phyloP scores from a whole-genome alignment of 2,797 vertebrate genomes.

The Acrossocheilus wenchowensis region DNA sequence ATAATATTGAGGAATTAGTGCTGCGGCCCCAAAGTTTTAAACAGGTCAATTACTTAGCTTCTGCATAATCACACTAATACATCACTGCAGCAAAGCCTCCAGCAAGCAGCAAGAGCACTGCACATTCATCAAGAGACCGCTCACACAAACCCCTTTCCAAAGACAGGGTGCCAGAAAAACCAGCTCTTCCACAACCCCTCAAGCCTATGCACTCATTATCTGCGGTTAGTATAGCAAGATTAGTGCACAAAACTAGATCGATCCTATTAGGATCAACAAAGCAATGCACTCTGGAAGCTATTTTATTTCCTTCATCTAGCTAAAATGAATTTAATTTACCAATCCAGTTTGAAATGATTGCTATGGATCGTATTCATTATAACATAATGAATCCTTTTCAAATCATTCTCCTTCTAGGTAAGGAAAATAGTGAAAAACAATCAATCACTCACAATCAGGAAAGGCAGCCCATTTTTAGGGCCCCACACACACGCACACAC shows the following conservation, averaged over 20 bases:
- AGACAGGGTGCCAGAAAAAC: conserved; percentile 5
- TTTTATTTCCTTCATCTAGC: not conserved
- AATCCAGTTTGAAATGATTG: not conserved
- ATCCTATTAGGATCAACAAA: not conserved
- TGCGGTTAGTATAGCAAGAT: not conserved
- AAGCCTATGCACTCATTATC: conserved; percentile 20
- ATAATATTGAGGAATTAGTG: conserved; percentile 3
- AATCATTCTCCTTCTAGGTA: not conserved
- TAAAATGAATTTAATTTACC: not conserved
- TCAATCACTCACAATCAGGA: not conserved
- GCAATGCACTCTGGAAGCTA: not conserved
- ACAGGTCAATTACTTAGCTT: conserved; percentile 19
- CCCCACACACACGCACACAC: not conserved
- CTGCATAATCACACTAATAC: conserved; percentile 23
- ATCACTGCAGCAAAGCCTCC: conserved; percentile 31
- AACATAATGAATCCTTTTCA: not conserved
- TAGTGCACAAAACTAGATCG: not conserved
- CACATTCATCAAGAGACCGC: conserved; percentile 25
- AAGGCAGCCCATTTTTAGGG: not conserved
- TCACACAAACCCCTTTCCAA: not conserved
- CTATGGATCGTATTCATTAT: too few species aligned
- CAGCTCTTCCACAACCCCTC: conserved; percentile 10
- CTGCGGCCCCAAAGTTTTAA: not conserved
- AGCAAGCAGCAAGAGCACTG: conserved; percentile 4
- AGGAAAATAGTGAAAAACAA: not conserved